Evolutionary conservation across 2,888 invertebrate genomes (phyloP), one percentile per base, ranked within the genome.

Genomic region (Drosophila colorata): DNA sequence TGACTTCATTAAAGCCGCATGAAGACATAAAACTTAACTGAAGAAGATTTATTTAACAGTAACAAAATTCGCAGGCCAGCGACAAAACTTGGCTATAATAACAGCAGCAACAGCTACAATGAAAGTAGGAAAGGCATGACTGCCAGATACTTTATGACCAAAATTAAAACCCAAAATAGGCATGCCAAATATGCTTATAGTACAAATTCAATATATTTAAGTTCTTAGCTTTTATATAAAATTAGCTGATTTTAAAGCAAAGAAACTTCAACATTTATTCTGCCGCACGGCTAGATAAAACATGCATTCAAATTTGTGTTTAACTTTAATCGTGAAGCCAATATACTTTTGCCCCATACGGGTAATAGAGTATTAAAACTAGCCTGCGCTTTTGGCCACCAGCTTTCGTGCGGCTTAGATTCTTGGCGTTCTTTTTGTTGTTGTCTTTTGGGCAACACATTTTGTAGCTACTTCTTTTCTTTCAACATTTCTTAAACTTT

Each of bases 31-130:
- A 83, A 71, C 70, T 67, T 65, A 71, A 67, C 60, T 69, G 52
- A 84, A 73, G 66, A 74, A 69, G 70, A 83, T 82, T 74, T 77
- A 79, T 80, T 78, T 73, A 69, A 77, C 70, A 74, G 77, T 77
- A 77, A 77, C 77, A 63, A 77, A 70, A 77, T 74, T 77, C 75
- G 72, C 75, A 63, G 60, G 33, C 59, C 57, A 55, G 59, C 67
- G 70, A 74, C 74, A 78, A 71, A 64, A 70, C 65, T 70, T 74
- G 64, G 51, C 66, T 59, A 69, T 55, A 65, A 63, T 40, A 11
- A 18, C 60, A 60, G n/a, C 67, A 28, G 31, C 40, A 25, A 38
- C 18, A 40, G 13, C 35, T 28, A 11, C 33, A 31, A 31, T 31
- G 1, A 6, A 2, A 8, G 20, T 14, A 1, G 28, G 6, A 9